Base-by-base conservation (phyloP, 1,140 invertebrate genomes). In the Thalassaphorura encarpata region DNA sequence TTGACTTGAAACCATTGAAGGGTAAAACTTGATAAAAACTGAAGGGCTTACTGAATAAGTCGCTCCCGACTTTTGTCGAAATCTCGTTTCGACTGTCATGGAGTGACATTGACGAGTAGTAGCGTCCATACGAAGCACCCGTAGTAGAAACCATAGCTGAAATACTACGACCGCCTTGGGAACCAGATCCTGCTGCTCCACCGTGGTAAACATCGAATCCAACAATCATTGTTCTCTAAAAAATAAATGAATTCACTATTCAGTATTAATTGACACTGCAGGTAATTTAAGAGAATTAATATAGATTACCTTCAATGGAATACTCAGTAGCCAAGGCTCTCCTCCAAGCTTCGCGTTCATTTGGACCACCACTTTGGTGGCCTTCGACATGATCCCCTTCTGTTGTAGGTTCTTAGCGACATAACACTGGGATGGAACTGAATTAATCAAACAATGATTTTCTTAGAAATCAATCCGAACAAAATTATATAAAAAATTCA, bases 321-420 rank as follows among this genome's bases (percentile, higher is more conserved):
- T 76, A 1, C 77, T 66, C 4, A 89, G 72, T 1, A 72, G 74
- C 90, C 91, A 96, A 0, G 90, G 82, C 5, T 83, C 79, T 1
- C 89, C 90, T 23, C 89, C 90, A 2, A 93, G 71, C 75, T 96
- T 96, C 57, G 85, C 88, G 67, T 88, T 89, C 55, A 96, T 80
- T 67, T 78, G 76, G 6, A 78, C 69, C 0, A 72, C 72, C 46
- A 81, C 72, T 67, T 80, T 81, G 45, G 77, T 77, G 5, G 72
- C 72, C 23, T 80, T 74, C 52, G 67, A 69, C 67, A 68, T 69
- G 31, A 71, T 56, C 72, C 73, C 64, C 45, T 27, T 5, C 11
- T 43, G 6, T 43, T 19, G 13, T 19, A 47, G 18, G 24, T 47
- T 21, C 19, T 48, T 52, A 3, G 54, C 39, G 43, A 56, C 24